Evolutionary conservation across 1,140 invertebrate genomes (phyloP).

Genomic region (Neodiprion pinetum): DNA sequence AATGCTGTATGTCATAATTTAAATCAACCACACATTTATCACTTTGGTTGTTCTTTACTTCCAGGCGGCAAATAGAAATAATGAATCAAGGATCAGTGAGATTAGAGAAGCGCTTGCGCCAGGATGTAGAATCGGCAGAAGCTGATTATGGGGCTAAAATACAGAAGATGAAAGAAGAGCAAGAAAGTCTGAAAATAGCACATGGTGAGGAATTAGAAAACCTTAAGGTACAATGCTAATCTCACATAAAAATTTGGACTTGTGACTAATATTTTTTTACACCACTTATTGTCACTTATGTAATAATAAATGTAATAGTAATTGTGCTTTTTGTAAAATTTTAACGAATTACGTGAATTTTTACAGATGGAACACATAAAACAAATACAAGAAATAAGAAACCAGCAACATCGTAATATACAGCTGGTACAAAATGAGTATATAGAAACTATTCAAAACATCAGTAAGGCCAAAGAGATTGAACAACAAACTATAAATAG

Average conservation of each 20-base stretch:
- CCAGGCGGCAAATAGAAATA: constrained; percentile 51
- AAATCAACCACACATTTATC: constrained; percentile 6
- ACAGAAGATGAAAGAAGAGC: constrained; percentile 51
- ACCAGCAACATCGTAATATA: constrained; percentile 45
- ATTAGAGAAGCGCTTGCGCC: constrained; percentile 46
- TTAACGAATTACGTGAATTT: constrained; percentile 8
- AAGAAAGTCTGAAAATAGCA: constrained; percentile 42
- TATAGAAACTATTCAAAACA: constrained; percentile 48
- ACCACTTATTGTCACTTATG: background rate
- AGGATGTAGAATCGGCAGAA: constrained; percentile 46
- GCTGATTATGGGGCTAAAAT: constrained; percentile 50
- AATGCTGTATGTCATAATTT: background rate
- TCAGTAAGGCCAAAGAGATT: constrained; percentile 49
- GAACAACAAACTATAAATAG: constrained; percentile 48
- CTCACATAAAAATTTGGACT: too few relatives aligned
- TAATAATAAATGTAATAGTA: constrained; percentile 13
- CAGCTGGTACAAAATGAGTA: constrained; percentile 50
- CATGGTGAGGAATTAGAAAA: constrained; percentile 49
- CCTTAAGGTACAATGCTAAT: constrained; percentile 39
- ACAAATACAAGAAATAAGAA: constrained; percentile 44
- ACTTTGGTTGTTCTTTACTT: background rate
- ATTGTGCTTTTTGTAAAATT: background rate
- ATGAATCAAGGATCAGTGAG: constrained; percentile 47
- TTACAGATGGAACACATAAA: constrained; percentile 44
- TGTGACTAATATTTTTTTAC: too few relatives aligned